Evolutionary conservation across 2,888 invertebrate species (phyloP).

Genomic region (Polymixis lichenea): DNA sequence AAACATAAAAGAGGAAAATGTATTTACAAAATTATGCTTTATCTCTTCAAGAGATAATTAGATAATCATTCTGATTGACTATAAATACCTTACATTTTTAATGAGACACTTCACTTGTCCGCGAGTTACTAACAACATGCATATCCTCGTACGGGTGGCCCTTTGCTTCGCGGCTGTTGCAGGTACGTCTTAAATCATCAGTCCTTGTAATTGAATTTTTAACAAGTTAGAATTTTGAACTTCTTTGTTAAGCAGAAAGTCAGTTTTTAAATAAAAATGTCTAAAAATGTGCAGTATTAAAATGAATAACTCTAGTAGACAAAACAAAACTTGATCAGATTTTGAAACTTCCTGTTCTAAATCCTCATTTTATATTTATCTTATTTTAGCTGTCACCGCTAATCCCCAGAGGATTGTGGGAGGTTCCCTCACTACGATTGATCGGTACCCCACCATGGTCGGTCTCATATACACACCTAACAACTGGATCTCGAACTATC

Average conservation of each 20-base stretch:
- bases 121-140: conserved; percentile 1
- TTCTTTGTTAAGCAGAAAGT: not conserved
- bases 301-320: too few relatives aligned
- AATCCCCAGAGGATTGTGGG: conserved; percentile 18
- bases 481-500: not conserved
- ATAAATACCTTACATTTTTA: conserved; percentile 6
- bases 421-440: conserved; percentile 10
- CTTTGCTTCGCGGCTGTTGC: conserved; percentile 1
- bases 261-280: too few relatives aligned
- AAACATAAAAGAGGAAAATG: too few relatives aligned
- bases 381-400: not conserved
- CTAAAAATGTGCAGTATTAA: too few relatives aligned
- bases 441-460: not conserved
- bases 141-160: not conserved
- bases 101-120: not conserved
- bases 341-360: not conserved
- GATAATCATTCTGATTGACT: not conserved
- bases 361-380: not conserved
- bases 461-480: not conserved
- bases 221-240: too few relatives aligned
- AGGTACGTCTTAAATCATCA: not conserved
- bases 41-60: not conserved
- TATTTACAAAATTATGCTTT: too few relatives aligned
- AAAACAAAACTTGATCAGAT: not conserved
- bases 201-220: too few relatives aligned